phyloP scores from a whole-genome alignment of 1,140 invertebrate species.

The Phenacoccus solenopsis region DNA sequence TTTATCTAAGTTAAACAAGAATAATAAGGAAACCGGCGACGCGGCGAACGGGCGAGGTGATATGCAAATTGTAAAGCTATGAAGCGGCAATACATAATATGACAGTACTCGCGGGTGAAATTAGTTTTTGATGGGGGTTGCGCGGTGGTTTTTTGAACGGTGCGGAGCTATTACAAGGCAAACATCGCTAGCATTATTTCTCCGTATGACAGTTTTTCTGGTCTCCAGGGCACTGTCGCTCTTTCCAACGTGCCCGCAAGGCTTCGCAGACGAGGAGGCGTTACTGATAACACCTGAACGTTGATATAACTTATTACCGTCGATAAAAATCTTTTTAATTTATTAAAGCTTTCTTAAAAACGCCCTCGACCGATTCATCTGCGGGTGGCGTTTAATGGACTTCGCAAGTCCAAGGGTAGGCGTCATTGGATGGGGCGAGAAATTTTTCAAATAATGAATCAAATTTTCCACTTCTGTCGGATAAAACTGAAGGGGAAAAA shows the following conservation, averaged over 20 bases:
- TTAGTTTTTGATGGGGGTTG: background rate
- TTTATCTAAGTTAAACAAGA: constrained; percentile 2
- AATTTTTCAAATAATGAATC: too few relatives aligned
- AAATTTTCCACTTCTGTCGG: too few relatives aligned
- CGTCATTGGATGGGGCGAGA: too few relatives aligned
- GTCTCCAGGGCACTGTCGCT: background rate
- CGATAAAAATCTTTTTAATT: background rate
- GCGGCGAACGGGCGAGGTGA: background rate
- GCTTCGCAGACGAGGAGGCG: background rate
- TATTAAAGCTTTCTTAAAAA: too few relatives aligned
- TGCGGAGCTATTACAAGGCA: background rate
- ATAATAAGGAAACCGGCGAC: background rate
- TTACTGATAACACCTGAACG: background rate
- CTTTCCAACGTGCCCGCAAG: background rate
- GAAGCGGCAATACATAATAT: background rate
- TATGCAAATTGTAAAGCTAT: background rate
- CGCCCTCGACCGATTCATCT: too few relatives aligned
- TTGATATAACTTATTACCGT: background rate
- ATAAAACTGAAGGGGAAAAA: too few relatives aligned
- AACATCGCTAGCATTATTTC: background rate
- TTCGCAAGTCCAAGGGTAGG: too few relatives aligned
- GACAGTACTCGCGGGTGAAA: background rate
- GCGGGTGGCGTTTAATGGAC: too few relatives aligned
- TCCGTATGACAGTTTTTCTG: background rate
- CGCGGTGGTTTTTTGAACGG: background rate